A percentile compares a stretch with the other conserved stretches of the same genome.
Evolutionary conservation across 2,113 vertebrate genomes (phyloP).

Genomic region (Zosterops lateralis): DNA sequence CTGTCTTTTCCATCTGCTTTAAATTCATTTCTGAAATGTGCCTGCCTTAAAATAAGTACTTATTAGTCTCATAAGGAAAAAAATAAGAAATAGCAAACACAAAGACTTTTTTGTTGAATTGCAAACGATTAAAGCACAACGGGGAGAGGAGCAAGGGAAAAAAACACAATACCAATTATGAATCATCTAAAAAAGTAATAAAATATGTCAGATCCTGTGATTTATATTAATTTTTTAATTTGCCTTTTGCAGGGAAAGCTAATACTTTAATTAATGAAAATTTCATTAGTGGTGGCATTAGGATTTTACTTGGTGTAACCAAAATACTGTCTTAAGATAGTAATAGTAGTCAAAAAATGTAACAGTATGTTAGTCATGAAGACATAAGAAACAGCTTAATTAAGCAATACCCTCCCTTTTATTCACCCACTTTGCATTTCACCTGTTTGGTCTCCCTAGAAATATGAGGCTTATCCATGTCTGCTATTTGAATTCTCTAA

Average conservation of each 20-base stretch:
- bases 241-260: neutral
- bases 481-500: neutral
- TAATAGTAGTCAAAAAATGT: neutral
- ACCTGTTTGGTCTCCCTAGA: neutral
- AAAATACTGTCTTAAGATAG: neutral
- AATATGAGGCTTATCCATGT: neutral
- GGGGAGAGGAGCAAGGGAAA: neutral
- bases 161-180: neutral
- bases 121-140: conserved; percentile 1
- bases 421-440: neutral
- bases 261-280: neutral
- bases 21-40: neutral
- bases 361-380: neutral
- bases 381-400: neutral
- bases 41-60: conserved; percentile 20
- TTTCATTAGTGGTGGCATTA: neutral
- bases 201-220: neutral
- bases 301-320: neutral
- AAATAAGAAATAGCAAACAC: neutral
- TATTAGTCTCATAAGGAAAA: conserved; percentile 12
- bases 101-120: conserved; percentile 14
- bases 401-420: neutral
- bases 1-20: conserved; percentile 46
- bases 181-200: neutral
- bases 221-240: neutral